Evolutionary conservation across 2,888 invertebrate genomes (phyloP).

Genomic region (Hemistola chrysoprasaria): DNA sequence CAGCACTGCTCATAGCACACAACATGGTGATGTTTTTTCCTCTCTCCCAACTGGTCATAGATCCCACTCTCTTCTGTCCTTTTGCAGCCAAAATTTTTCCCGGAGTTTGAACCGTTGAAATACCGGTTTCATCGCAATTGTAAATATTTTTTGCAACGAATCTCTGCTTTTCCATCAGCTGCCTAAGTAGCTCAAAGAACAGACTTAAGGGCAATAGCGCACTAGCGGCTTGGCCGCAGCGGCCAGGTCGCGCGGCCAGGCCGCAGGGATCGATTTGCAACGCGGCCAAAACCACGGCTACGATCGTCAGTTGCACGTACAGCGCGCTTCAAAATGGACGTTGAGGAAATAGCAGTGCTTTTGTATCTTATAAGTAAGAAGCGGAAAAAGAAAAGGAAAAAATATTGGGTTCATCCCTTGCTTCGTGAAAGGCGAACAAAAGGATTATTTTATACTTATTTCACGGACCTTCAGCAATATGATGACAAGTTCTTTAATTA

Average conservation of each 20-base stretch:
- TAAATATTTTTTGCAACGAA: constrained; percentile 42
- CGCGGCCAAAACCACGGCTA: too few species aligned
- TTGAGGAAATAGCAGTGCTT: too few species aligned
- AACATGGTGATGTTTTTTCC: constrained; percentile 55
- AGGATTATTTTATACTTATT: constrained; percentile 27
- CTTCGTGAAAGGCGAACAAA: constrained; percentile 24
- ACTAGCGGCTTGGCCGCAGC: too few species aligned
- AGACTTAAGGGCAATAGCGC: too few species aligned
- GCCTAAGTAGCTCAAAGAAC: constrained; percentile 32
- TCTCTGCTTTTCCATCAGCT: constrained; percentile 28
- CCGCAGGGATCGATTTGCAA: too few species aligned
- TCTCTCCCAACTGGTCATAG: constrained; percentile 53
- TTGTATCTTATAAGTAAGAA: too few species aligned
- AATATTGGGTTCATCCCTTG: constrained; percentile 26
- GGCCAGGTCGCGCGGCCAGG: too few species aligned
- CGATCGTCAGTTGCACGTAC: too few species aligned
- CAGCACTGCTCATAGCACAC: constrained; percentile 55
- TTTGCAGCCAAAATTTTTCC: constrained; percentile 51
- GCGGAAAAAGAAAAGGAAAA: too few species aligned
- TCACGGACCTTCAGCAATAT: constrained; percentile 12
- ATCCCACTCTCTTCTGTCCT: constrained; percentile 56
- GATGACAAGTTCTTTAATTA: too few species aligned
- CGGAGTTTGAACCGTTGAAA: constrained; percentile 53
- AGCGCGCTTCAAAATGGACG: too few species aligned
- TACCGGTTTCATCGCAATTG: constrained; percentile 61